Percentiles rank a stretch among this genome's conserved stretches.
Conservation (phyloP, 1,140 invertebrate species). For the Drosophila nannoptera region DNA sequence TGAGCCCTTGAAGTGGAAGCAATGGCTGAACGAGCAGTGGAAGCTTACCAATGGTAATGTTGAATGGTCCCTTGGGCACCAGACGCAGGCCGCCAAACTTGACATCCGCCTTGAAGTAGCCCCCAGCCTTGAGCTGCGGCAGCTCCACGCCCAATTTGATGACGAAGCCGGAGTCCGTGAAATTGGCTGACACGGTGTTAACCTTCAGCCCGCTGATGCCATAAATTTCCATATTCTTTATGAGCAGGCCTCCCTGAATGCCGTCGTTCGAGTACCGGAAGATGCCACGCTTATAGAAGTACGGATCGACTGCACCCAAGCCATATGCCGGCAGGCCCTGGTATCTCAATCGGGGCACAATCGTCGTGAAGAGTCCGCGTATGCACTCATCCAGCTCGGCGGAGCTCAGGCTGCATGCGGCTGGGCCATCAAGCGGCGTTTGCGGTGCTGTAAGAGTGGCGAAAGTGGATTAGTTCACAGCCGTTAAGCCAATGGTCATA, state of each 20-base stretch:
- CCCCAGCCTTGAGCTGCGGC: slow-evolving; percentile 68
- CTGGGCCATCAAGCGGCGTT: neutral
- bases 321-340: slow-evolving; percentile 58
- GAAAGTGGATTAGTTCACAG: slow-evolving; percentile 55
- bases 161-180: slow-evolving; percentile 63
- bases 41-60: slow-evolving; percentile 71
- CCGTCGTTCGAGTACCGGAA: slow-evolving; percentile 75
- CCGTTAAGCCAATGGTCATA: slow-evolving; percentile 9
- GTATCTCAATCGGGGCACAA: slow-evolving; percentile 54
- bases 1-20: neutral
- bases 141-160: slow-evolving; percentile 66
- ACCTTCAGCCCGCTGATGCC: slow-evolving; percentile 69
- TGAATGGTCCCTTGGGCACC: slow-evolving; percentile 77
- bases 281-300: slow-evolving; percentile 71
- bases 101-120: slow-evolving; percentile 78
- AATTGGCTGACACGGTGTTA: slow-evolving; percentile 59
- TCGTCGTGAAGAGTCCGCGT: slow-evolving; percentile 50
- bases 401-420: slow-evolving; percentile 57
- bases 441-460: slow-evolving; percentile 49
- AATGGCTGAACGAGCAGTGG: neutral
- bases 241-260: slow-evolving; percentile 71
- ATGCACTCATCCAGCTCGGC: slow-evolving; percentile 69
- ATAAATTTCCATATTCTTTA: slow-evolving; percentile 76
- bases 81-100: slow-evolving; percentile 77
- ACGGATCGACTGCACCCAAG: slow-evolving; percentile 69